These are phyloP conservation scores for Andrena chrysosceles DNA, from an alignment of 2,888 invertebrate species.

Conservation along the genomic window DNA sequence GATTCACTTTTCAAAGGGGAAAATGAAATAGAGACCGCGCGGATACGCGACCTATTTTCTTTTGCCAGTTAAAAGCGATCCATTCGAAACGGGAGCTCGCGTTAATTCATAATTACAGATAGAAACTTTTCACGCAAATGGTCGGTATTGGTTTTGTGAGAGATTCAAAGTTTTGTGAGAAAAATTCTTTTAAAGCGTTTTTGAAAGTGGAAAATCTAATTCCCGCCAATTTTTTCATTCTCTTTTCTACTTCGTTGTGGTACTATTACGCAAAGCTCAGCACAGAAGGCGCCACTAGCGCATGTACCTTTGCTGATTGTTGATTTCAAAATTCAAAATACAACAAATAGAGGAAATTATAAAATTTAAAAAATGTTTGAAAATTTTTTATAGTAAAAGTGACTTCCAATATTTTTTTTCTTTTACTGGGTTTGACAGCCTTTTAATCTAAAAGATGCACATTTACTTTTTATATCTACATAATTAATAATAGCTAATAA, in stretches of 20 bases:
- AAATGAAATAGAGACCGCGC: not conserved
- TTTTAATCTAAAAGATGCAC: too few species aligned
- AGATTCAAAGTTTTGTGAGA: conserved; percentile 51
- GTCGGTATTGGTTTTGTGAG: conserved; percentile 49
- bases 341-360: too few species aligned
- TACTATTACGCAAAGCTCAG: too few species aligned
- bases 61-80: conserved; percentile 8
- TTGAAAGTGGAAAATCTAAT: conserved; percentile 22
- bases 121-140: conserved; percentile 20
- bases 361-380: too few species aligned
- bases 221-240: not conserved
- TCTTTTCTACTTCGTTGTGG: not conserved
- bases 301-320: too few species aligned
- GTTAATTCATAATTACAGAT: conserved; percentile 50
- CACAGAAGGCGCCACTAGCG: too few species aligned
- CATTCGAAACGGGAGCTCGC: conserved; percentile 23
- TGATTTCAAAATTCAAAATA: too few species aligned
- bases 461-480: too few species aligned
- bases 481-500: too few species aligned
- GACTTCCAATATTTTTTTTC: too few species aligned
- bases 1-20: conserved; percentile 10
- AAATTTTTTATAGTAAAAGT: too few species aligned
- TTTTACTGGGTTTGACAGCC: too few species aligned
- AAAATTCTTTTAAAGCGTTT: conserved; percentile 31
- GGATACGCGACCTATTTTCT: conserved; percentile 2